A percentile compares a stretch with the other conserved stretches of the same genome.
Conservation (phyloP, 2,888 invertebrate species). For the Bimastos eiseni region DNA sequence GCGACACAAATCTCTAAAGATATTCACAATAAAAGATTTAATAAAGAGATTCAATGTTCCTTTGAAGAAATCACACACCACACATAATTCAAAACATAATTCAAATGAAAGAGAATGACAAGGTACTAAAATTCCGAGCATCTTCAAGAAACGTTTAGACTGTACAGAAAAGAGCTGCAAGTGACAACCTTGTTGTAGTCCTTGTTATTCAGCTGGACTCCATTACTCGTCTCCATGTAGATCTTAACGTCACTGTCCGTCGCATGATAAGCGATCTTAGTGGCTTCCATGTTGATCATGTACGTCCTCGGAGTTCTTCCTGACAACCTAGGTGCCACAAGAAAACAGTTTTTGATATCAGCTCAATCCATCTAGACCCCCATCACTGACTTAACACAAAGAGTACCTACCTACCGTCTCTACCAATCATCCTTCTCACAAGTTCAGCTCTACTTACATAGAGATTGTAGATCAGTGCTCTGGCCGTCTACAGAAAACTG, state of each 20-base stretch:
- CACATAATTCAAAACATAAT: too few relatives aligned
- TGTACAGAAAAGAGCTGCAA: background rate
- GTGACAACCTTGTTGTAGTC: constrained; percentile 44
- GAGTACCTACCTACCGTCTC: too few relatives aligned
- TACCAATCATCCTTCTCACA: background rate
- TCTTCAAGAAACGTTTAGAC: background rate
- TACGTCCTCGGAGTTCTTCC: constrained; percentile 23
- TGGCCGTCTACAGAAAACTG: background rate
- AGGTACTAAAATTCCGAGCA: background rate
- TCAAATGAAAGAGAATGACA: too few relatives aligned
- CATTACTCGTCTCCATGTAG: constrained; percentile 56
- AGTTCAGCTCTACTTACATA: background rate
- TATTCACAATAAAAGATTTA: too few relatives aligned
- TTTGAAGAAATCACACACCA: too few relatives aligned
- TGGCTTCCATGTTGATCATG: constrained; percentile 30
- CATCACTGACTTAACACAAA: background rate
- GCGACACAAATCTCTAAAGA: background rate
- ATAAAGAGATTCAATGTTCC: too few relatives aligned
- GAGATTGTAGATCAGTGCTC: background rate
- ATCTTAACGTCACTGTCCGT: constrained; percentile 61
- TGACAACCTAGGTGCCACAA: background rate
- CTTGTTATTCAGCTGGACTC: constrained; percentile 37
- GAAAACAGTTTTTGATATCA: background rate
- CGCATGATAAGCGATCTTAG: constrained; percentile 50
- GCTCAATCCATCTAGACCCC: background rate